These are phyloP conservation scores for Girardinus metallicus DNA, from an alignment of 2,797 vertebrate genomes.

Conservation along the genomic window DNA sequence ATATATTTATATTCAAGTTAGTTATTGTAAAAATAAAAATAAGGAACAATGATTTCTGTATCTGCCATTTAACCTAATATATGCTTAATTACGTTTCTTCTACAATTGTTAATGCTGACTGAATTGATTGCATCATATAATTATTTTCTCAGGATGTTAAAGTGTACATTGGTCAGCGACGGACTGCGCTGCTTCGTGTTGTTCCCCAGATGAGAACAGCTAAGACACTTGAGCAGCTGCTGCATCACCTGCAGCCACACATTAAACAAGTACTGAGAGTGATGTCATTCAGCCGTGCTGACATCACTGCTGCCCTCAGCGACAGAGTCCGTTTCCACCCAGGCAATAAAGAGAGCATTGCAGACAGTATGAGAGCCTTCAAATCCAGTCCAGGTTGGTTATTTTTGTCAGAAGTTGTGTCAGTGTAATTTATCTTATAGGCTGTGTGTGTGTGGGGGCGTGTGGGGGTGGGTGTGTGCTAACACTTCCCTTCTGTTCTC, in stretches of 20 bases:
- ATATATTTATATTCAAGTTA: background rate
- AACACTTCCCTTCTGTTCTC: background rate
- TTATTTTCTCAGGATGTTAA: constrained; percentile 67
- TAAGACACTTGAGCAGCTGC: constrained; percentile 71
- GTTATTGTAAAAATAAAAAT: background rate
- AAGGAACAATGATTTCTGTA: background rate
- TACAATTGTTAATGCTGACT: background rate
- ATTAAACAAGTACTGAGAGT: constrained; percentile 83
- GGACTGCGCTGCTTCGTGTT: constrained; percentile 85
- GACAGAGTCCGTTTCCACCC: constrained; percentile 84
- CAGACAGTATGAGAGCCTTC: constrained; percentile 88
- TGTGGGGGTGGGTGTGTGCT: background rate
- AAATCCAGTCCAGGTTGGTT: constrained; percentile 93
- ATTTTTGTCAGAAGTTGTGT: background rate
- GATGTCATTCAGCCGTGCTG: constrained; percentile 90
- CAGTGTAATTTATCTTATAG: background rate
- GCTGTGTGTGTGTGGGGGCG: background rate
- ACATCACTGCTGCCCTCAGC: constrained; percentile 86
- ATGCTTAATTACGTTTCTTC: background rate
- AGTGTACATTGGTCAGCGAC: constrained; percentile 86
- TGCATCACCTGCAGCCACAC: constrained; percentile 75
- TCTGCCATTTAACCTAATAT: background rate
- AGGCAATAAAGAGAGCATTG: constrained; percentile 79
- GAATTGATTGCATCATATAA: background rate
- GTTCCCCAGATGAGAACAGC: constrained; percentile 61